Percentiles rank a stretch among this genome's conserved stretches.
phyloP scores from a whole-genome alignment of 2,113 vertebrate species.

The Polypterus bichir region DNA sequence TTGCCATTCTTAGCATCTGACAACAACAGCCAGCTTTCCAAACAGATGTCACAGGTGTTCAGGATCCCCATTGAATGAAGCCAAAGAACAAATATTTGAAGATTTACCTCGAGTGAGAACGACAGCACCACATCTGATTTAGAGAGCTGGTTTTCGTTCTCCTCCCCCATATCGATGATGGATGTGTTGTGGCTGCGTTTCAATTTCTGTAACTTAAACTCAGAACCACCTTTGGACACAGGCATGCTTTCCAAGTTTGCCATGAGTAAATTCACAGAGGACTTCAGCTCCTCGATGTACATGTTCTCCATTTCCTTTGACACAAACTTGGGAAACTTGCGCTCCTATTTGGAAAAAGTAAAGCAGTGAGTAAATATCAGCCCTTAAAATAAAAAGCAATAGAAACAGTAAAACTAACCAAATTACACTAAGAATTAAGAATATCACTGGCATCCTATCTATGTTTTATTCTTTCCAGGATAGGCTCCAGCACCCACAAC shows the following conservation, averaged over 20 bases:
- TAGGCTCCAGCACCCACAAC: too few species aligned
- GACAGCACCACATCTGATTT: constrained; percentile 93
- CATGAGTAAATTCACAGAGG: constrained; percentile 94
- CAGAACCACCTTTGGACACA: constrained; percentile 84
- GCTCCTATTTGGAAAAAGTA: constrained; percentile 53
- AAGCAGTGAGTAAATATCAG: not conserved
- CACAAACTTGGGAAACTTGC: constrained; percentile 84
- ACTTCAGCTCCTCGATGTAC: constrained; percentile 91
- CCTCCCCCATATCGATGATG: constrained; percentile 97
- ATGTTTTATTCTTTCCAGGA: too few species aligned
- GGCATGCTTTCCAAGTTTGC: constrained; percentile 98
- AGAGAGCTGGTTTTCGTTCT: constrained; percentile 93
- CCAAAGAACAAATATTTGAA: too few species aligned
- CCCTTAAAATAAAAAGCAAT: too few species aligned
- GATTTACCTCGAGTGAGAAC: constrained; percentile 83
- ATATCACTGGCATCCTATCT: too few species aligned
- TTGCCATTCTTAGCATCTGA: too few species aligned
- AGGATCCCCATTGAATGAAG: too few species aligned
- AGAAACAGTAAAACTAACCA: too few species aligned
- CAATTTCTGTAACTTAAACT: constrained; percentile 96
- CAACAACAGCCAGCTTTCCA: too few species aligned
- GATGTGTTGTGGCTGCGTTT: constrained; percentile 94
- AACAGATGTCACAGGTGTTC: too few species aligned
- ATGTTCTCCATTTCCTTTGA: constrained; percentile 97
- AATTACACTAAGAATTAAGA: too few species aligned